Evolutionary conservation across 2,888 invertebrate genomes (phyloP), one percentile per base, ranked within the genome.

Genomic region (Leptothorax acervorum): DNA sequence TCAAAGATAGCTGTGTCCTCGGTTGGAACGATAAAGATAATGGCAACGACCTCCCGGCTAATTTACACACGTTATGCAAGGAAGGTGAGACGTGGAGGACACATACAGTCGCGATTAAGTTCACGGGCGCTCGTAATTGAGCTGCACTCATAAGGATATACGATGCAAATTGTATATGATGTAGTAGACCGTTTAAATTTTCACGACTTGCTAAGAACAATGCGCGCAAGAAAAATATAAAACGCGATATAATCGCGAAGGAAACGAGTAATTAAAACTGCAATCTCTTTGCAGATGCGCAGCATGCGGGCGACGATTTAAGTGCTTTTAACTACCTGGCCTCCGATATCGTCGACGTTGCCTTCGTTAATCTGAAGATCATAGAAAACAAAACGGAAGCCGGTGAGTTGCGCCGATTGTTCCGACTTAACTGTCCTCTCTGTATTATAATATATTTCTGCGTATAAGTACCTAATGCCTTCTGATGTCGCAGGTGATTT

Each of bases 271-370:
- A 75, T 82, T 23, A 42, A 76, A 65, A 63, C 5, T 76, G 11
- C n/a, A 15, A 76, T 62, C 12, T 60, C 12, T 39, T 62, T 35
- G 84, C 65, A 23, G 82, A 9, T 78, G 35, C 18, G 42, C 18
- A 48, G 8, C 55, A 28, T 42, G 51, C 66, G 55, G 70, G 9
- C 15, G 84, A 89, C 12, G 90, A 90, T 66, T 18, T 73, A 15
- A 75, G 11, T 39, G 85, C 92, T 1, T 90, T 93, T 48, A 85
- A 96, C 78, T 97, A 97, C 87, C 94, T 98, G 18, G 95, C 96
- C 1, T 96, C 97, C 86, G 97, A 96, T 0, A 95, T 94, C 48
- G 97, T 96, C 5, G 98, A 98, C 91, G 97, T 98, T 0, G 98
- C 98, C 0, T 98, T 98, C 90, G 95, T 98, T 1, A 96, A 96